Evolutionary conservation across 2,797 vertebrate species (phyloP), one percentile per base, ranked within the genome.

Genomic region (Catostomus latipinnis): DNA sequence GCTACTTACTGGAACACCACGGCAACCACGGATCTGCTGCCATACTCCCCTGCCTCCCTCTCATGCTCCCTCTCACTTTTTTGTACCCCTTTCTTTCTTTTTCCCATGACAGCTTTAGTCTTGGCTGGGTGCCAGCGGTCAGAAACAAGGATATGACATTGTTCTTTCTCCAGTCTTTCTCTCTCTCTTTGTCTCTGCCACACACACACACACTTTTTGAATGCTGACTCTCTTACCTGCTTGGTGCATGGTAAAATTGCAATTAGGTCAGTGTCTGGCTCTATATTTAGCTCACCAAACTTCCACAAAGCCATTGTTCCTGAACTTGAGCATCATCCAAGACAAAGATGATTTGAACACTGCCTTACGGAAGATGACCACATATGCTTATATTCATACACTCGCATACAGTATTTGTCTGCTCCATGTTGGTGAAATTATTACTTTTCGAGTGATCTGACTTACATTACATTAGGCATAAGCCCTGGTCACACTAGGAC

Each of bases 241-340:
- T 78, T 48, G 50, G 76, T 63, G 68, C 34, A 78, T 78, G 58
- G 76, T 46, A 70, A 71, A 67, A 81, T 61, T 68, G 45, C 65
- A 81, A 69, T 81, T 68, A 74, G 78, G 71, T 81, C 78, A 81
- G 56, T 81, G 71, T 74, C 78, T 80, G 71, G 71, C 54, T 60
- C 57, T 81, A 74, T 74, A 74, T 69, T 45, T 81, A 81, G 71
- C 34, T 46, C 14, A 22, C 22, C 76, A 71, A 78, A 78, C 49
- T 61, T 78, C 76, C 49, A 61, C 13, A 34, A 62, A 60, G 67
- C 54, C 45, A 65, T 76, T 76, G 54, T 71, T 71, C 18, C 80
- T 72, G 60, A 76, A 58, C 46, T 81, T 66, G 74, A 71, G 46
- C 45, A 43, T 52, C 67, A 45, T 60, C 68, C 14, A 76, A 71